These are phyloP conservation scores for Helarctos malayanus DNA, from an alignment of 2,797 vertebrate species.

Conservation along the genomic window DNA sequence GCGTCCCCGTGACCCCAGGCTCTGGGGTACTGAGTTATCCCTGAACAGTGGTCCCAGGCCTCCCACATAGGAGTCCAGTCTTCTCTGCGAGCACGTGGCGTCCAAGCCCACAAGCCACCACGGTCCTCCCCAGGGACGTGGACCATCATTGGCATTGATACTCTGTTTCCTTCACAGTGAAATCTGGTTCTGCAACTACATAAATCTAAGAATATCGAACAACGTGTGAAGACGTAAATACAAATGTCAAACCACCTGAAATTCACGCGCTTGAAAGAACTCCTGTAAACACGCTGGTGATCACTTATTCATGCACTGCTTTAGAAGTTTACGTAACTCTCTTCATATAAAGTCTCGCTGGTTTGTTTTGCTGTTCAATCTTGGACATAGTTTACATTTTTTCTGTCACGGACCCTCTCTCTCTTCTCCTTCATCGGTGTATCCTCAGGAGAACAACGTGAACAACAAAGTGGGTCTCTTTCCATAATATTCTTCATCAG, in stretches of 20 bases:
- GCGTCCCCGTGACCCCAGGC: not conserved
- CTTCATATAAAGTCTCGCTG: not conserved
- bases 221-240: not conserved
- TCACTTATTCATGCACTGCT: not conserved
- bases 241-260: not conserved
- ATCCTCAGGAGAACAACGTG: not conserved
- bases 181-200: not conserved
- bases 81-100: no score
- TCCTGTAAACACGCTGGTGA: not conserved
- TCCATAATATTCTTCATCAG: not conserved
- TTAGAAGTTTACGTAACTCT: not conserved
- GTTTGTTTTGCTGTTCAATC: not conserved
- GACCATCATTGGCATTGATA: not conserved
- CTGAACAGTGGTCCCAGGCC: not conserved
- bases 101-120: not conserved
- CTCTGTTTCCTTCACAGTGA: not conserved
- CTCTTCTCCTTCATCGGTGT: not conserved
- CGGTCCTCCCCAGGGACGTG: not conserved
- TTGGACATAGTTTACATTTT: not conserved
- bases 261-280: not conserved
- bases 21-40: not conserved
- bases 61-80: rapidly evolving
- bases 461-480: not conserved
- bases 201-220: not conserved
- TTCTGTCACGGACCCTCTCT: not conserved